A percentile compares a stretch with the other conserved stretches of the same genome.
These are phyloP conservation scores for Gisinianus flammeolus DNA, from an alignment of 2,888 invertebrate species.

Conservation along the genomic window DNA sequence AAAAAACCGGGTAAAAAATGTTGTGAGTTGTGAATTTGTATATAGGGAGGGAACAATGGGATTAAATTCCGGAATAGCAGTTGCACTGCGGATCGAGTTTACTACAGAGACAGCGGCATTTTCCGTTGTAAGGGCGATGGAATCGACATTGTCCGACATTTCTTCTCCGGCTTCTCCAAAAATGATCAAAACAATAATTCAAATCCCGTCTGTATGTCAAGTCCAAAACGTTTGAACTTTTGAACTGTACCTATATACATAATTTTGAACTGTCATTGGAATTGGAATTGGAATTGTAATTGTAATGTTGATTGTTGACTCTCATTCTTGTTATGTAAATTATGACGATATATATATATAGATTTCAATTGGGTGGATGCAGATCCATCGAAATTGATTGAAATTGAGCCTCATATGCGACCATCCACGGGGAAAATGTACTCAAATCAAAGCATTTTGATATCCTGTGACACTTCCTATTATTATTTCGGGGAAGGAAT, in stretches of 20 bases:
- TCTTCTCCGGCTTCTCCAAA: slow-evolving; percentile 45
- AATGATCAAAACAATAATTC: slow-evolving; percentile 31
- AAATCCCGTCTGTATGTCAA: slow-evolving; percentile 44
- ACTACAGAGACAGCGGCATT: slow-evolving; percentile 52
- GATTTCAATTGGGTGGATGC: slow-evolving; percentile 50
- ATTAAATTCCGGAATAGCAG: slow-evolving; percentile 38
- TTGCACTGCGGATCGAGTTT: slow-evolving; percentile 36
- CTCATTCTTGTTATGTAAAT: neutral
- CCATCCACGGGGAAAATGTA: slow-evolving; percentile 42
- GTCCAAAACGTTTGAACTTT: too few relatives aligned
- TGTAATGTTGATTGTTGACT: neutral
- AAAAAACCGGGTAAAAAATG: neutral
- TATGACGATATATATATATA: slow-evolving; percentile 14
- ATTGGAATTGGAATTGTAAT: neutral
- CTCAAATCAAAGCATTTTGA: slow-evolving; percentile 43
- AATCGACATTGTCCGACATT: slow-evolving; percentile 51
- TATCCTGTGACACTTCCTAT: slow-evolving; percentile 49
- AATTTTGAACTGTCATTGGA: neutral
- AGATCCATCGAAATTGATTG: slow-evolving; percentile 48
- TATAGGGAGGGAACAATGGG: slow-evolving; percentile 35
- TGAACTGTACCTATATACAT: too few relatives aligned
- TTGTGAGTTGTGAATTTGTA: neutral
- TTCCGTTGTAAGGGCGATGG: slow-evolving; percentile 57
- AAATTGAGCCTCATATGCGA: slow-evolving; percentile 20
- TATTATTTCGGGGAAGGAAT: slow-evolving; percentile 54